Conservation (phyloP, 2,888 invertebrate species). For the Tenthredo mesomela region DNA sequence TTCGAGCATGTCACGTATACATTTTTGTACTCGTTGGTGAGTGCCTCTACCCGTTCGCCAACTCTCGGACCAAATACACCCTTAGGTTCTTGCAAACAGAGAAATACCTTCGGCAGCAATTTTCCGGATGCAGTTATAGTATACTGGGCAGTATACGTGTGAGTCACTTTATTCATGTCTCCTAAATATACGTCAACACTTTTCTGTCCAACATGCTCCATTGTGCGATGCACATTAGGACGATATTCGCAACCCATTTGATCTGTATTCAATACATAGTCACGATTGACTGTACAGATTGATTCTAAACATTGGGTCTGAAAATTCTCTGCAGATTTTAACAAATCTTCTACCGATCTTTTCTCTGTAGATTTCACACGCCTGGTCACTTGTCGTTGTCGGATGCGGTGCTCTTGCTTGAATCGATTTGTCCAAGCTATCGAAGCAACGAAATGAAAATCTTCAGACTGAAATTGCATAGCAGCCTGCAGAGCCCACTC, state of each 20-base stretch:
- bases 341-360: background rate
- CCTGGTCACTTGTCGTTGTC: background rate
- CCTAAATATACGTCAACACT: conserved; percentile 33
- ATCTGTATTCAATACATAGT: conserved; percentile 51
- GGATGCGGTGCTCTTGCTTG: no score
- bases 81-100: conserved; percentile 49
- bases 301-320: background rate
- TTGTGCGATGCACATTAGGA: conserved; percentile 36
- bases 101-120: conserved; percentile 51
- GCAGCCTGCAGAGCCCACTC: conserved; percentile 53
- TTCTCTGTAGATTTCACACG: background rate
- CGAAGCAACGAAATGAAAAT: conserved; percentile 35
- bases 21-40: no score
- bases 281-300: background rate
- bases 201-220: conserved; percentile 37
- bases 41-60: no score
- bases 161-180: no score
- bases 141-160: conserved; percentile 51
- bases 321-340: background rate
- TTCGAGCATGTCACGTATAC: no score
- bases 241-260: conserved; percentile 53
- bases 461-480: conserved; percentile 15
- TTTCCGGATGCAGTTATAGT: conserved; percentile 44
- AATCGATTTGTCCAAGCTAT: conserved; percentile 36
- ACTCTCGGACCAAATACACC: conserved; percentile 50